A percentile compares a stretch with the other conserved stretches of the same genome.
These are phyloP conservation scores for Nasonia oneida DNA, from an alignment of 2,888 invertebrate genomes.

Conservation along the genomic window DNA sequence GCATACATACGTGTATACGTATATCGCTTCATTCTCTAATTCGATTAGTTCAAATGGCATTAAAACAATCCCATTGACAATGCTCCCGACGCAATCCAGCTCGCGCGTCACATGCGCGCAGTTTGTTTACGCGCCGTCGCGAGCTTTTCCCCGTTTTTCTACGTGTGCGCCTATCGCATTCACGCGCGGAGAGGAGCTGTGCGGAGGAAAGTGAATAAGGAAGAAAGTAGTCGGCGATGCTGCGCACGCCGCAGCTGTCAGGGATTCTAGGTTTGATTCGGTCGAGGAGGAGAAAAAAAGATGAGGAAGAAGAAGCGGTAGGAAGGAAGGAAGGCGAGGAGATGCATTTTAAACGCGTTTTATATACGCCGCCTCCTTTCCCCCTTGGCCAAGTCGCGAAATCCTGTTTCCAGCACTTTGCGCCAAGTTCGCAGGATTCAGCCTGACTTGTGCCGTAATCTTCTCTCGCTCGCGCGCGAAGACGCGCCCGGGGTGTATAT, in stretches of 20 bases:
- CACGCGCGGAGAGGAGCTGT: neutral
- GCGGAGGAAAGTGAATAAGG: slow-evolving; percentile 59
- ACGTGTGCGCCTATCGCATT: neutral
- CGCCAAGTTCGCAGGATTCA: slow-evolving; percentile 47
- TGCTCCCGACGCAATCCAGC: slow-evolving; percentile 68
- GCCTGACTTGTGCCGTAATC: slow-evolving; percentile 44
- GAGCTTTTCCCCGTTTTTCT: neutral
- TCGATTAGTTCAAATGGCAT: slow-evolving; percentile 83
- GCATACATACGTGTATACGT: neutral
- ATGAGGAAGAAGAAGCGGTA: slow-evolving; percentile 1
- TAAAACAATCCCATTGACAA: slow-evolving; percentile 82
- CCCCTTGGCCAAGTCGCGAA: slow-evolving; percentile 26
- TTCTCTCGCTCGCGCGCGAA: slow-evolving; percentile 1
- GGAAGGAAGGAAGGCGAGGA: slow-evolving; percentile 25
- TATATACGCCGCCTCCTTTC: slow-evolving; percentile 22
- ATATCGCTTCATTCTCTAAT: slow-evolving; percentile 79
- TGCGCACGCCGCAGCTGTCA: slow-evolving; percentile 59
- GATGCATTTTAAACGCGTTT: slow-evolving; percentile 60
- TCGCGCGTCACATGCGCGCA: neutral
- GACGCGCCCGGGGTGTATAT: neutral
- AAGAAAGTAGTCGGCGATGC: slow-evolving; percentile 64
- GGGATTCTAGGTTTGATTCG: slow-evolving; percentile 45
- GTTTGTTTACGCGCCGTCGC: slow-evolving; percentile 15
- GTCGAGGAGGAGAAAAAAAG: slow-evolving; percentile 13
- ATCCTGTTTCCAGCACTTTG: slow-evolving; percentile 58